Percentiles rank a stretch among this genome's conserved stretches.
Evolutionary conservation across 2,797 vertebrate species (phyloP).

Genomic region (Typhlichthys subterraneus): DNA sequence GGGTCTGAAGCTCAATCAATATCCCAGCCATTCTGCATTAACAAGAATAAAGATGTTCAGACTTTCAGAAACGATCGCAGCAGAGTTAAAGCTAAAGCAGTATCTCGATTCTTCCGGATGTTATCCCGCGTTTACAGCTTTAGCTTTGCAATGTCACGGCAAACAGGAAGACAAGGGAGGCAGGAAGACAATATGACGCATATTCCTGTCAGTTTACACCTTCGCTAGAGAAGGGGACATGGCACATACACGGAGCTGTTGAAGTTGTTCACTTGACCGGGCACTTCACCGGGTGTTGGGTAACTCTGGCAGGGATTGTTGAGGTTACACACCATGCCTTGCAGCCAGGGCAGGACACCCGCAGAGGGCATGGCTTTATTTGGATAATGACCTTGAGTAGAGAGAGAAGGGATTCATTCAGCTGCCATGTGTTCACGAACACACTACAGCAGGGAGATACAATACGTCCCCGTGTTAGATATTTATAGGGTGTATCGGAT

Average conservation of each 20-base stretch:
- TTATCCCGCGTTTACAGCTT: no score
- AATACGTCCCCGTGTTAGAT: not conserved
- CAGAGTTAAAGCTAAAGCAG: no score
- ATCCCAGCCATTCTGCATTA: conserved; percentile 65
- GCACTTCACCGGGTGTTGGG: conserved; percentile 91
- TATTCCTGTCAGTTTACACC: no score
- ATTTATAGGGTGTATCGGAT: not conserved
- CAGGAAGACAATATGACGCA: no score
- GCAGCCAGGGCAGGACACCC: conserved; percentile 93
- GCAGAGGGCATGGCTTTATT: conserved; percentile 98
- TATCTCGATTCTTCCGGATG: no score
- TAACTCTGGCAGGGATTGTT: conserved; percentile 90
- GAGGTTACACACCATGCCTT: conserved; percentile 94
- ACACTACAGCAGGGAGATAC: not conserved
- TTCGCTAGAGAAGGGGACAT: no score
- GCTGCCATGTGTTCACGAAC: not conserved
- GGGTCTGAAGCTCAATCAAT: conserved; percentile 72
- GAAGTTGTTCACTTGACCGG: conserved; percentile 95
- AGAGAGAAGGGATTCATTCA: conserved; percentile 9
- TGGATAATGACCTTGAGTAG: conserved; percentile 88
- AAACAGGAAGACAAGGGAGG: no score
- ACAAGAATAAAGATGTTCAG: not conserved
- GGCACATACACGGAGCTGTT: conserved; percentile 89
- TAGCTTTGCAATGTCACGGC: no score
- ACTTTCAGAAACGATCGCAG: no score